Percentiles rank a stretch among this genome's conserved stretches.
These are phyloP conservation scores for Griposia aprilina DNA, from an alignment of 2,888 invertebrate species.

Conservation along the genomic window DNA sequence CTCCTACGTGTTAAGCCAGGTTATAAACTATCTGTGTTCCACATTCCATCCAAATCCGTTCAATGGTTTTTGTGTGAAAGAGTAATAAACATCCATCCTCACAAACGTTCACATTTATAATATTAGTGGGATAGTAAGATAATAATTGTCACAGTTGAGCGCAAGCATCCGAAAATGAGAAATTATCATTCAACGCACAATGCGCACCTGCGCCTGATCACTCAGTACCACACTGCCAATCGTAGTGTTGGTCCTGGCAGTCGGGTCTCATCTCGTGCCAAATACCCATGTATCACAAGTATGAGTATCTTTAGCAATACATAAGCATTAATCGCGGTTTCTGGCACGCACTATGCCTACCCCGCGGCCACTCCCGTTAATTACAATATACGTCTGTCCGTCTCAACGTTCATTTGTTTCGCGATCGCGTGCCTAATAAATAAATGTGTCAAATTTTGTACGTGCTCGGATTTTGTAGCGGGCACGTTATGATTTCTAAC, in stretches of 20 bases:
- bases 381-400: conserved; percentile 68
- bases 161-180: conserved; percentile 42
- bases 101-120: too few relatives aligned
- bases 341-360: conserved; percentile 53
- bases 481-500: conserved; percentile 37
- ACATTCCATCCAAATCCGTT: too few relatives aligned
- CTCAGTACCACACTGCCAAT: conserved; percentile 52
- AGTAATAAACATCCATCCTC: too few relatives aligned
- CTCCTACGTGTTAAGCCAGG: too few relatives aligned
- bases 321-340: conserved; percentile 57
- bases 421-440: conserved; percentile 68
- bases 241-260: conserved; percentile 68
- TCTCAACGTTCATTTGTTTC: conserved; percentile 67
- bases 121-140: too few relatives aligned
- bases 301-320: conserved; percentile 70
- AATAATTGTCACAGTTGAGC: conserved; percentile 23
- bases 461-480: conserved; percentile 48
- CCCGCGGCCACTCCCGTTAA: conserved; percentile 58
- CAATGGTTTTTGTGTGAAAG: too few relatives aligned
- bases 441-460: conserved; percentile 52
- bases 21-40: too few relatives aligned
- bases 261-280: conserved; percentile 63
- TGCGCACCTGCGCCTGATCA: conserved; percentile 64
- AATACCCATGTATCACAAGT: conserved; percentile 65
- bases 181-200: conserved; percentile 38